Percentiles rank a stretch among this genome's conserved stretches.
Conservation (phyloP, 1,140 invertebrate species). For the Planococcus citri region DNA sequence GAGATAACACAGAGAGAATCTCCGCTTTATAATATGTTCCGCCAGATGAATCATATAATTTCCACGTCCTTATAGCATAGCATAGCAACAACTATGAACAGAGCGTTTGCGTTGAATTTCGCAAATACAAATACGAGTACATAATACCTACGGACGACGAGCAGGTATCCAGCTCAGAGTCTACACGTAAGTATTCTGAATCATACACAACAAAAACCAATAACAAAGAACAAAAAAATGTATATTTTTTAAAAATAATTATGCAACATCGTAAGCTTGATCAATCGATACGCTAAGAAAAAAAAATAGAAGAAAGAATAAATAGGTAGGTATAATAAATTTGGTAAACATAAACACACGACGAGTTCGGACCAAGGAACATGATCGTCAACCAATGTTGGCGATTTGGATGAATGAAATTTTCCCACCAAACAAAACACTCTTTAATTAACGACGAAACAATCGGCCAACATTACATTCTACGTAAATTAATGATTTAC, state of each 20-base stretch:
- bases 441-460: background rate
- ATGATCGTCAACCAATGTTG: background rate
- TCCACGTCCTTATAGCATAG: conserved; percentile 5
- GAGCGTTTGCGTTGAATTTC: background rate
- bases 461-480: background rate
- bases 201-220: no score
- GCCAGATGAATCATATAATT: conserved; percentile 3
- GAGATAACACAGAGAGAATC: background rate
- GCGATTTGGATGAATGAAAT: background rate
- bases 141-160: no score
- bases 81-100: no score
- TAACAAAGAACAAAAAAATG: background rate
- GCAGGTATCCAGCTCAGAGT: no score
- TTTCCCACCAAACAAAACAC: background rate
- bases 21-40: background rate
- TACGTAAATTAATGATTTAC: background rate
- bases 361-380: background rate
- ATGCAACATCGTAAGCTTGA: background rate
- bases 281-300: background rate
- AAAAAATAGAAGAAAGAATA: no score
- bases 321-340: no score
- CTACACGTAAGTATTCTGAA: no score
- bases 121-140: background rate
- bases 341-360: background rate
- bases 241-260: background rate